These are phyloP conservation scores for Andinoacara biseriatus DNA, from an alignment of 2,113 vertebrate genomes.

Conservation along the genomic window DNA sequence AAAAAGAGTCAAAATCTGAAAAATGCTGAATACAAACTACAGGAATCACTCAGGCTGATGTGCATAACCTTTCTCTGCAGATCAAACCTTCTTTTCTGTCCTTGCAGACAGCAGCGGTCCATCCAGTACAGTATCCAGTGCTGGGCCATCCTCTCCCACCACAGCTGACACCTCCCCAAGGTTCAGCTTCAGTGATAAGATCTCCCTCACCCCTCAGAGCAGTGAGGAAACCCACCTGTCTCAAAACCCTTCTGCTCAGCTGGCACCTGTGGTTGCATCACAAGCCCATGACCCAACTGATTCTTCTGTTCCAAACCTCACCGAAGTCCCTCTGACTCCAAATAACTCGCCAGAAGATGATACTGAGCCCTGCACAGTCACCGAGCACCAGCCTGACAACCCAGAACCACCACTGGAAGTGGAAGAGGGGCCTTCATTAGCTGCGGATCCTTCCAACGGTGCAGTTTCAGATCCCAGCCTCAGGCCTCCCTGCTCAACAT, in stretches of 20 bases:
- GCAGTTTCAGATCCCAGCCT: background rate
- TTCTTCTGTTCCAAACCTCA: background rate
- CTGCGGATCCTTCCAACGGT: background rate
- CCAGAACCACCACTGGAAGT: background rate
- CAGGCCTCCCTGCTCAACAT: conserved; percentile 48
- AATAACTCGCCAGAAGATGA: conserved; percentile 58
- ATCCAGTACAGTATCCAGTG: conserved; percentile 94
- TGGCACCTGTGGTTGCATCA: background rate
- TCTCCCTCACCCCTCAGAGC: conserved; percentile 81
- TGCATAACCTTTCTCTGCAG: background rate
- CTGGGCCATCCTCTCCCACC: conserved; percentile 92
- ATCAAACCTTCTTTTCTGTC: background rate
- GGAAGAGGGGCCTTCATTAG: background rate
- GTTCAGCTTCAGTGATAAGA: conserved; percentile 91
- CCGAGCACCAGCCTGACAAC: background rate
- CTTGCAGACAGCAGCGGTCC: conserved; percentile 96
- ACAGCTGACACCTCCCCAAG: conserved; percentile 85
- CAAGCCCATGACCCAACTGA: conserved; percentile 17
- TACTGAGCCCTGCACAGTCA: background rate
- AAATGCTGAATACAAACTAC: background rate
- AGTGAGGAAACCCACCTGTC: conserved; percentile 82
- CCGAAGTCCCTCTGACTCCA: conserved; percentile 51
- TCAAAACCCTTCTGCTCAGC: conserved; percentile 59
- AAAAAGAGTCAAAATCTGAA: background rate
- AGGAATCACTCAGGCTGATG: background rate